Conservation (phyloP, 1,140 invertebrate species). For the Musca vetustissima region DNA sequence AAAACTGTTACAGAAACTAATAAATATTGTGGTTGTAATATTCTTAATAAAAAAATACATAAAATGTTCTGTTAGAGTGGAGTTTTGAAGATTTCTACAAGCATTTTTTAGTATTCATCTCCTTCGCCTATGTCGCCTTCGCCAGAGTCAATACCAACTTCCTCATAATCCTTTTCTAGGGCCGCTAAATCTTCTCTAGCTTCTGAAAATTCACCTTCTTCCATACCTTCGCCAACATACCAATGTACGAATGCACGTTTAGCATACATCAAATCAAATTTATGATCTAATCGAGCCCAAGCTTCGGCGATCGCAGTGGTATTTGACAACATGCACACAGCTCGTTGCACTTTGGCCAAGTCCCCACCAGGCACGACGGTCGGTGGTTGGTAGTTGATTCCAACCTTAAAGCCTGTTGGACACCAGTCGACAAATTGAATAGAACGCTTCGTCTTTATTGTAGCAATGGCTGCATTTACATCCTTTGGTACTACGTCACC, state of each 20-base stretch:
- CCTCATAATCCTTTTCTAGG: conserved; percentile 83
- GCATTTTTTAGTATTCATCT: conserved; percentile 74
- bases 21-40: too few species aligned
- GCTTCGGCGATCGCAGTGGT: conserved; percentile 79
- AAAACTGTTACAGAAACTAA: too few species aligned
- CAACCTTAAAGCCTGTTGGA: conserved; percentile 83
- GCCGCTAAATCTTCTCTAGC: conserved; percentile 84
- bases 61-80: too few species aligned
- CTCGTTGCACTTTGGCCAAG: conserved; percentile 73
- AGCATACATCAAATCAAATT: conserved; percentile 82
- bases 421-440: too few species aligned
- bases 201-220: conserved; percentile 83
- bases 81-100: too few species aligned
- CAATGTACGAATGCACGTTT: conserved; percentile 85
- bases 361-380: conserved; percentile 81
- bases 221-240: conserved; percentile 86
- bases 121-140: conserved; percentile 73
- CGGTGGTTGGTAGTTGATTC: conserved; percentile 79
- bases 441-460: too few species aligned
- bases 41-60: too few species aligned
- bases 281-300: conserved; percentile 77
- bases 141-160: conserved; percentile 75
- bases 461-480: too few species aligned
- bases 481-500: too few species aligned
- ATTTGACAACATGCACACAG: conserved; percentile 78